Conservation (phyloP, 2,888 invertebrate species). For the Lydus trimaculatus region DNA sequence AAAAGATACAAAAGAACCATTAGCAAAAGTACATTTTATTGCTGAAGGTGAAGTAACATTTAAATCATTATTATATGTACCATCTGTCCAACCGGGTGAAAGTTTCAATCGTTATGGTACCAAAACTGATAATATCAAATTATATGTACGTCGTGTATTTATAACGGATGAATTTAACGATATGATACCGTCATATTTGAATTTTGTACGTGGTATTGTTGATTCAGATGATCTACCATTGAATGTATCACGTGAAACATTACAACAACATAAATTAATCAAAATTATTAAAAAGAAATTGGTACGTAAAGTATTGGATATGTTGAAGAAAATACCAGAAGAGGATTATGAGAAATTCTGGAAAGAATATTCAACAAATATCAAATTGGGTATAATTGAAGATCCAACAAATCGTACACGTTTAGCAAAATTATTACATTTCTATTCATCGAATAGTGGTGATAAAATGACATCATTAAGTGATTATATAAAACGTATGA, state of each 20-base stretch:
- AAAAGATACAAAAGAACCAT: constrained; percentile 84
- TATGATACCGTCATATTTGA: constrained; percentile 98
- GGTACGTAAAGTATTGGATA: constrained; percentile 94
- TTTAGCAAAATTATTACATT: constrained; percentile 91
- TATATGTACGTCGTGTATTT: constrained; percentile 97
- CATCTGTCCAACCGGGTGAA: constrained; percentile 89
- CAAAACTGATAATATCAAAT: constrained; percentile 92
- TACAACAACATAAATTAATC: constrained; percentile 98
- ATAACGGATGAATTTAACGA: constrained; percentile 99
- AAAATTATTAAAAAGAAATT: constrained; percentile 99
- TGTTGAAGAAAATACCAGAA: constrained; percentile 95
- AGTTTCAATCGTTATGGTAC: constrained; percentile 96
- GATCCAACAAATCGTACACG: constrained; percentile 96
- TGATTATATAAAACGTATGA: constrained; percentile 95
- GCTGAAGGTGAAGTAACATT: constrained; percentile 99
- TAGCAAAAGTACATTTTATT: constrained; percentile 92
- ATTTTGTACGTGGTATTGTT: constrained; percentile 95
- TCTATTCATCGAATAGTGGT: constrained; percentile 78
- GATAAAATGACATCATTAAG: constrained; percentile 76
- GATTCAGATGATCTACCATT: constrained; percentile 99
- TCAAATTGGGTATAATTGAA: constrained; percentile 86
- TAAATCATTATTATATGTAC: constrained; percentile 94
- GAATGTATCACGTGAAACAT: constrained; percentile 96
- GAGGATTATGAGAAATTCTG: constrained; percentile 94
- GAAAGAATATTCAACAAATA: constrained; percentile 98